Evolutionary conservation across 2,888 invertebrate genomes (phyloP).

Genomic region (Phengaris arion): DNA sequence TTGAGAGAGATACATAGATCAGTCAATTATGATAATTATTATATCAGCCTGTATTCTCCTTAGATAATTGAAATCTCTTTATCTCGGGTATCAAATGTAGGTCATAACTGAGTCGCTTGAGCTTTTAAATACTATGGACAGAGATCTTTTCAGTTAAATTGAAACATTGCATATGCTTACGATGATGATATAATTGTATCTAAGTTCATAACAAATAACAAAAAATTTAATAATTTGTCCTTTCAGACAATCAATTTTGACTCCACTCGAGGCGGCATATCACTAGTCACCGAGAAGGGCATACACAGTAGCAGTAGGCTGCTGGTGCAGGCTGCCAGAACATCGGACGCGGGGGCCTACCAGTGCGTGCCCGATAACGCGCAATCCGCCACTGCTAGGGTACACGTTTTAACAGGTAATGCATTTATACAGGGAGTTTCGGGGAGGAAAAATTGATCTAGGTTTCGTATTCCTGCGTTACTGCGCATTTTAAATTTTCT

Average conservation of each 20-base stretch:
- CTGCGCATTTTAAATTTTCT: too few species aligned
- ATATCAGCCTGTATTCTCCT: not conserved
- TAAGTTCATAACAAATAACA: too few species aligned
- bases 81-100: not conserved
- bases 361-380: conserved; percentile 92
- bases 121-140: not conserved
- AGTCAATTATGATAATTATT: too few species aligned
- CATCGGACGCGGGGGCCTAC: conserved; percentile 89
- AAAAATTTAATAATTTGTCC: not conserved
- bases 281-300: conserved; percentile 92
- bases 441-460: too few species aligned
- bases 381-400: conserved; percentile 86
- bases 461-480: too few species aligned
- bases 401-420: conserved; percentile 93
- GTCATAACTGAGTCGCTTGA: not conserved
- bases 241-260: conserved; percentile 91
- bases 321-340: conserved; percentile 89
- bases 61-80: not conserved
- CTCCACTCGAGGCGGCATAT: conserved; percentile 93
- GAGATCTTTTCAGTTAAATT: too few species aligned
- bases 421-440: not conserved
- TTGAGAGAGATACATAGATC: too few species aligned
- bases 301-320: conserved; percentile 89
- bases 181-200: too few species aligned
- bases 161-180: too few species aligned